Percentiles rank a stretch among this genome's conserved stretches.
These are phyloP conservation scores for Leptinotarsa tumamoca DNA, from an alignment of 2,888 invertebrate genomes.

Conservation along the genomic window DNA sequence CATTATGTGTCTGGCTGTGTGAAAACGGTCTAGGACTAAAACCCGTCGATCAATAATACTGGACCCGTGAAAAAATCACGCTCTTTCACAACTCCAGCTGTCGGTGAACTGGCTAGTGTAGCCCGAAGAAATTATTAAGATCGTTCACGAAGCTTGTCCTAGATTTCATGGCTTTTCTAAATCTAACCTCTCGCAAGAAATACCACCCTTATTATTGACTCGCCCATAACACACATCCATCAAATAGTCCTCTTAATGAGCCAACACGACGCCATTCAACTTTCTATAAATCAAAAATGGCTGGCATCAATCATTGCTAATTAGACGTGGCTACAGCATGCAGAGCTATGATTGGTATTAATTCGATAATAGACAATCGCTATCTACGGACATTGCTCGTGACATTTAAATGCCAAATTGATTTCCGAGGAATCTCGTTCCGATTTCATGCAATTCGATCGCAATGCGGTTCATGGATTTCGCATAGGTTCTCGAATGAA, in stretches of 20 bases:
- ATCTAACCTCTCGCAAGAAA: neutral
- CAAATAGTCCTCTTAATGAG: neutral
- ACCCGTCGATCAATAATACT: too few species aligned
- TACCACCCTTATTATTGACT: neutral
- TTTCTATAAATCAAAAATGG: constrained; percentile 16
- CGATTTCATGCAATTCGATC: constrained; percentile 2
- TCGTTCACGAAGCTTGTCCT: neutral
- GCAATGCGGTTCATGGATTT: constrained; percentile 11
- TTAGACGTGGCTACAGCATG: constrained; percentile 5
- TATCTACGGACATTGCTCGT: constrained; percentile 14
- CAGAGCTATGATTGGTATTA: constrained; percentile 13
- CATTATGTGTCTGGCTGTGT: too few species aligned
- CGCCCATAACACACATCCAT: neutral
- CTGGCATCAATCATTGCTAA: constrained; percentile 16
- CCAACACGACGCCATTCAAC: neutral
- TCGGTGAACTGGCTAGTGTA: too few species aligned
- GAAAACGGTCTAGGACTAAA: too few species aligned
- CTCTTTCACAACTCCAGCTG: too few species aligned
- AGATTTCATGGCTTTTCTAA: neutral
- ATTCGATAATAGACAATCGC: constrained; percentile 17
- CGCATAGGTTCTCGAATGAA: neutral
- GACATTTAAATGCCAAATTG: constrained; percentile 29
- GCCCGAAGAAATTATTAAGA: too few species aligned
- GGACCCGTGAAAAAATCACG: too few species aligned
- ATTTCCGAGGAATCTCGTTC: constrained; percentile 27